Evolutionary conservation across 2,797 vertebrate species (phyloP), one percentile per base, ranked within the genome.

Genomic region (Ibycter americanus): DNA sequence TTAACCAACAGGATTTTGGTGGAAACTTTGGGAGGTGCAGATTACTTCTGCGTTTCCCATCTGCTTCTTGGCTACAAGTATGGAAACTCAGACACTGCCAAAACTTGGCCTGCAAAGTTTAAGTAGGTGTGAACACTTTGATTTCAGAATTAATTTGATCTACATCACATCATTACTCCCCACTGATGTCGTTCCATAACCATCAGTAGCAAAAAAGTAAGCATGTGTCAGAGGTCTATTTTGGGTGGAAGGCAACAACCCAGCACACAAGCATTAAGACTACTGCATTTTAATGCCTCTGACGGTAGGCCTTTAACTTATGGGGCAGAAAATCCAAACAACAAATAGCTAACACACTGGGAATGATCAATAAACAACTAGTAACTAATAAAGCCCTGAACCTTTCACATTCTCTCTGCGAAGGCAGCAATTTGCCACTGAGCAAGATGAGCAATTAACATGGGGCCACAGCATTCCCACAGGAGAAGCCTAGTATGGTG

Each of bases 121-220:
- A 89, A 96, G 52, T 93, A 94, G 91, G 78, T 83, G 77, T 14
- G 36, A 97, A 90, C 61, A 59, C 82, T 95, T 51, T 58, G 88
- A 84, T 93, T 97, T 95, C 34, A 81, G 87, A 92, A 94, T 97
- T 97, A 92, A 94, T 94, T 92, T 90, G 42, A 80, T 71, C 55
- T 11, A 20, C 16, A 65, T 87, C 54, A 78, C 61, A 85, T 96
- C 92, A 66, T 92, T 83, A 83, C 25, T 95, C 82, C 61, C 87
- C 85, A 72, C 78, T 58, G n/a, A 79, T 82, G 52, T 70, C 6
- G 22, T 44, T 83, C 76, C 73, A 32, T 27, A 87, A 87, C 66
- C n/a, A 92, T 31, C 42, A 90, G 47, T 14, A 86, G 17, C 1
- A 21, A 71, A 92, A 83, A 67, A 56, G 13, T 4, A 78, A 8